Percentiles rank a stretch among this genome's conserved stretches.
Evolutionary conservation across 2,113 vertebrate genomes (phyloP).

Genomic region (Megalops atlanticus): DNA sequence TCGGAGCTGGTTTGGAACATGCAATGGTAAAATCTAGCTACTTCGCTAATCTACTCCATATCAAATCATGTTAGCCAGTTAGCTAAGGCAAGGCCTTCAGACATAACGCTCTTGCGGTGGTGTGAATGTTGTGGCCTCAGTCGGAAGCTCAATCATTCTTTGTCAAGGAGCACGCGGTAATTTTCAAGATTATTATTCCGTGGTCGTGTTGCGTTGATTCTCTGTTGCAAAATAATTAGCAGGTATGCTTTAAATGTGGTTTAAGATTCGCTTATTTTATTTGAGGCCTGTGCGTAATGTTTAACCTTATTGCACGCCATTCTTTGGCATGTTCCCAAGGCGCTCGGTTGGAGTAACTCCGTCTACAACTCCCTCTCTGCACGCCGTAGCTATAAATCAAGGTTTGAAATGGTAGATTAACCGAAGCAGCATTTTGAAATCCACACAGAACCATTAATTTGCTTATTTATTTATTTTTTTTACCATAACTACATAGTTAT

Average conservation of each 20-base stretch:
- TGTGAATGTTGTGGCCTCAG: not conserved
- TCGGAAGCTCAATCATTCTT: not conserved
- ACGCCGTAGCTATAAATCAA: not conserved
- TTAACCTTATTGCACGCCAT: not conserved
- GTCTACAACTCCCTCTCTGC: not conserved
- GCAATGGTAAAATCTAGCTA: not conserved
- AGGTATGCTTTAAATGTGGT: too few species aligned
- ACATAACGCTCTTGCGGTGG: too few species aligned
- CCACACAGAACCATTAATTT: not conserved
- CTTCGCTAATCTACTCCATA: not conserved
- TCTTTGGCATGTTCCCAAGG: not conserved
- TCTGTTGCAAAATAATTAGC: not conserved
- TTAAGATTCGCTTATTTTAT: not conserved
- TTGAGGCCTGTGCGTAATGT: conserved; percentile 5
- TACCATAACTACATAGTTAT: not conserved
- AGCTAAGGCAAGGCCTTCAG: not conserved
- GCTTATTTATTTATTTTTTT: not conserved
- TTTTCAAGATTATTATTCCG: not conserved
- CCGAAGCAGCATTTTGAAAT: not conserved
- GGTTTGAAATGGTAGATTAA: not conserved
- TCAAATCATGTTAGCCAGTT: conserved; percentile 5
- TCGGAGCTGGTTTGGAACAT: not conserved
- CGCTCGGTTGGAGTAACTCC: not conserved
- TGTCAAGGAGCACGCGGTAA: not conserved
- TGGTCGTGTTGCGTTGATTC: not conserved